Percentiles rank a stretch among this genome's conserved stretches.
phyloP scores from a whole-genome alignment of 2,113 vertebrate species.

The Bubo bubo region DNA sequence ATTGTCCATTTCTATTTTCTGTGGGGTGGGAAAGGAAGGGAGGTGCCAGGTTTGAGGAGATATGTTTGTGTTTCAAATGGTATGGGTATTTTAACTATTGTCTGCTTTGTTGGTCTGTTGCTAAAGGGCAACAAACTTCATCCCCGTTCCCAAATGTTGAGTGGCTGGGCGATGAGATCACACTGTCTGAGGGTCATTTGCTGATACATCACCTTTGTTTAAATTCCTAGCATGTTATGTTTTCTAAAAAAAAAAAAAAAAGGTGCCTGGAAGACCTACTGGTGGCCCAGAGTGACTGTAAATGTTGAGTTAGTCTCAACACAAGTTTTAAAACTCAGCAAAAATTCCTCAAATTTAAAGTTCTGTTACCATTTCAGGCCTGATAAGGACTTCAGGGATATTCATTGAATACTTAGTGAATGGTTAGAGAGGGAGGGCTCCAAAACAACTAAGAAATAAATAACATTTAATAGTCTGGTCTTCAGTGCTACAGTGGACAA shows the following conservation, averaged over 20 bases:
- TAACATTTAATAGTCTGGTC: neutral
- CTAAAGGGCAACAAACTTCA: neutral
- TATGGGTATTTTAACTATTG: neutral
- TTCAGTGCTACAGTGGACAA: neutral
- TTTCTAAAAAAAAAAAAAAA: neutral
- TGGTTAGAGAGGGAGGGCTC: neutral
- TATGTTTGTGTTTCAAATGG: neutral
- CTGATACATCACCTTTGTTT: slow-evolving; percentile 48
- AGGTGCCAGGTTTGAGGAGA: neutral
- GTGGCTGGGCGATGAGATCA: slow-evolving; percentile 34
- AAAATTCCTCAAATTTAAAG: neutral
- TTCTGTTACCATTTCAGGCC: neutral
- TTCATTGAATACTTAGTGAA: neutral
- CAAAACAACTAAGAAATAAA: neutral
- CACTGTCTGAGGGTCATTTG: neutral
- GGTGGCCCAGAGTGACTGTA: neutral
- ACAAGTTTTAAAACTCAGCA: neutral
- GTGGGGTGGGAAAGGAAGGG: neutral
- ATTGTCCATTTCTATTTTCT: neutral
- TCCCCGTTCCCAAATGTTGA: slow-evolving; percentile 11
- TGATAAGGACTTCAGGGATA: neutral
- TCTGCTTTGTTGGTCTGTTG: neutral
- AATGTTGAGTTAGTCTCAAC: neutral
- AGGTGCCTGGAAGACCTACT: neutral
- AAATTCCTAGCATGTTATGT: slow-evolving; percentile 30